Conservation (phyloP, 2,888 invertebrate species). For the Epicampocera succincta region DNA sequence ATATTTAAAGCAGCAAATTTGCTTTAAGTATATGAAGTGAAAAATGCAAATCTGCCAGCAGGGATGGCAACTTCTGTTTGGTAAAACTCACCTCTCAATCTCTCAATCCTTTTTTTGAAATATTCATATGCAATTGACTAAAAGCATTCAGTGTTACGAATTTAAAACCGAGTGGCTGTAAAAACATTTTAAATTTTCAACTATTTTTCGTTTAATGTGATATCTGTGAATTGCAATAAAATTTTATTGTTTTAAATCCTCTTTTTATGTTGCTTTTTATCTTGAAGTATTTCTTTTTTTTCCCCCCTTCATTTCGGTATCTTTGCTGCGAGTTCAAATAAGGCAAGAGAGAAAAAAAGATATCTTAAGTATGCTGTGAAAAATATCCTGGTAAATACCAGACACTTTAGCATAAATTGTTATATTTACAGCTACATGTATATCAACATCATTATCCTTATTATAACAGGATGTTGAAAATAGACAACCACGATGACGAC, state of each 20-base stretch:
- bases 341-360: neutral
- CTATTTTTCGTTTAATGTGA: too few species aligned
- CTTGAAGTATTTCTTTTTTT: neutral
- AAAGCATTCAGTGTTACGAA: too few species aligned
- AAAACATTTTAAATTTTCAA: too few species aligned
- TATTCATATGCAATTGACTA: too few species aligned
- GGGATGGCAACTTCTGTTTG: too few species aligned
- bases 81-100: too few species aligned
- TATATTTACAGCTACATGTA: constrained; percentile 46
- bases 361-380: constrained; percentile 50
- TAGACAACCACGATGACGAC: constrained; percentile 26
- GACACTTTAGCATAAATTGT: constrained; percentile 61
- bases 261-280: constrained; percentile 14
- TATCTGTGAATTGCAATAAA: neutral
- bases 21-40: too few species aligned
- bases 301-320: constrained; percentile 6
- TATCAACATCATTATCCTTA: constrained; percentile 57
- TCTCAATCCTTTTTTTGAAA: too few species aligned
- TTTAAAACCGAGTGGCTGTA: too few species aligned
- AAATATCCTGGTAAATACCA: constrained; percentile 61
- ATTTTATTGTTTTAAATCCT: too few species aligned
- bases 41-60: too few species aligned
- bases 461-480: constrained; percentile 43
- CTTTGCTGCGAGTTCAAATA: constrained; percentile 3
- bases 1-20: too few species aligned